phyloP scores from a whole-genome alignment of 2,888 invertebrate genomes.

The Acanthosepion pharaonis region DNA sequence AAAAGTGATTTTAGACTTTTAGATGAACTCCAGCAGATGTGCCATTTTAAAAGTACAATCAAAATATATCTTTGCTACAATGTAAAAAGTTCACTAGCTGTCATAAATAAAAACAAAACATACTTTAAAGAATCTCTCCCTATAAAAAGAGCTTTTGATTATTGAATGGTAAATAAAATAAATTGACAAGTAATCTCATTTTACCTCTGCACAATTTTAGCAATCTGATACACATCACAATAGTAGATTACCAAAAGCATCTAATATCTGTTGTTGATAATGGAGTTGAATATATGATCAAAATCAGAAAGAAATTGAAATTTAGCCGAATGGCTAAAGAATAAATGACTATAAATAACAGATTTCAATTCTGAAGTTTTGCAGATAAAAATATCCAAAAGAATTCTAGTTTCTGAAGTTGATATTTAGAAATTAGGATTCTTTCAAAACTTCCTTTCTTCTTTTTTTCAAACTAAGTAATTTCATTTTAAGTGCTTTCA shows the following conservation, averaged over 20 bases:
- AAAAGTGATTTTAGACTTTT: no score
- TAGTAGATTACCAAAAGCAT: not conserved
- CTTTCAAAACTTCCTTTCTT: no score
- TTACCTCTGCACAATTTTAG: not conserved
- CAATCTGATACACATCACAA: not conserved
- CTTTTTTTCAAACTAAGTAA: no score
- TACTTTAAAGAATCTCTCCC: no score
- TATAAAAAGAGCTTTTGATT: not conserved
- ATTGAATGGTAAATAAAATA: not conserved
- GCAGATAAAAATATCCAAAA: not conserved
- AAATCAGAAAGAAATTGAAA: not conserved
- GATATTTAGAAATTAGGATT: no score
- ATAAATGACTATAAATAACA: not conserved
- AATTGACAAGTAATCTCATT: not conserved
- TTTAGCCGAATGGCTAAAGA: not conserved
- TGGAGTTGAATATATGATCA: not conserved
- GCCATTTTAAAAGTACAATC: no score
- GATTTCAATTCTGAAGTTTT: not conserved
- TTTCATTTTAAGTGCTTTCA: no score
- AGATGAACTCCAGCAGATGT: no score
- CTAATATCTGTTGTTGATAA: not conserved
- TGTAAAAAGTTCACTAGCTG: no score
- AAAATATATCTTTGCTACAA: no score
- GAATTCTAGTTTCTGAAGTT: not conserved
- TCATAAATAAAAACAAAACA: no score